phyloP scores from a whole-genome alignment of 2,113 vertebrate species.

The Nipponia nippon region DNA sequence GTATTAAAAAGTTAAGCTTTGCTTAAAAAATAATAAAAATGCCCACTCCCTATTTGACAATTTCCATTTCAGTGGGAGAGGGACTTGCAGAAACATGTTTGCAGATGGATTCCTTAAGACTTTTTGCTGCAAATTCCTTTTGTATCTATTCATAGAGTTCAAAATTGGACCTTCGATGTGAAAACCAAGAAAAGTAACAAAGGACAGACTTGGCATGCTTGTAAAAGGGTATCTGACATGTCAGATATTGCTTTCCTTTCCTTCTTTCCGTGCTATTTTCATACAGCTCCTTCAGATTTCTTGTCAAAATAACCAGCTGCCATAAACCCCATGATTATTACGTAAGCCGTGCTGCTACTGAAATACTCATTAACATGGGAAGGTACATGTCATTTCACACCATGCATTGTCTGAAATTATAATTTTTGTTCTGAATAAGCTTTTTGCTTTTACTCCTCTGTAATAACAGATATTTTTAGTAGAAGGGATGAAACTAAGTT shows the following conservation, averaged over 20 bases:
- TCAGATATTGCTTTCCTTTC: slow-evolving; percentile 44
- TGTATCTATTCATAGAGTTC: not conserved
- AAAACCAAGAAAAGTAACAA: not conserved
- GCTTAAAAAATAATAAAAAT: not conserved
- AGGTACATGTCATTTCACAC: slow-evolving; percentile 62
- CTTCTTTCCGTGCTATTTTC: slow-evolving; percentile 44
- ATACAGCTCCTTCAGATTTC: slow-evolving; percentile 22
- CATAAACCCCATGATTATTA: slow-evolving; percentile 59
- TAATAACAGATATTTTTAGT: slow-evolving; percentile 63
- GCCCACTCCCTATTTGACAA: not conserved
- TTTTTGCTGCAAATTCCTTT: not conserved
- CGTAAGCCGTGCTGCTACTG: slow-evolving; percentile 28
- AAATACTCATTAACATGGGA: slow-evolving; percentile 61
- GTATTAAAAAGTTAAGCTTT: not conserved
- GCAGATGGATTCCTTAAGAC: not conserved
- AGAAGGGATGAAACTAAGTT: slow-evolving; percentile 38
- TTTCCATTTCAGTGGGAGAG: not conserved
- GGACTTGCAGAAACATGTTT: not conserved
- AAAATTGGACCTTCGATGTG: not conserved
- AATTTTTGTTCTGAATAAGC: slow-evolving; percentile 56
- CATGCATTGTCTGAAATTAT: slow-evolving; percentile 54
- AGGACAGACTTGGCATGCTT: not conserved
- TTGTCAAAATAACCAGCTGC: slow-evolving; percentile 62
- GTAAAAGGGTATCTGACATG: not conserved
- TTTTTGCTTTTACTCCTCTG: slow-evolving; percentile 45